phyloP scores from a whole-genome alignment of 2,888 invertebrate species.

The Magallana nippona region DNA sequence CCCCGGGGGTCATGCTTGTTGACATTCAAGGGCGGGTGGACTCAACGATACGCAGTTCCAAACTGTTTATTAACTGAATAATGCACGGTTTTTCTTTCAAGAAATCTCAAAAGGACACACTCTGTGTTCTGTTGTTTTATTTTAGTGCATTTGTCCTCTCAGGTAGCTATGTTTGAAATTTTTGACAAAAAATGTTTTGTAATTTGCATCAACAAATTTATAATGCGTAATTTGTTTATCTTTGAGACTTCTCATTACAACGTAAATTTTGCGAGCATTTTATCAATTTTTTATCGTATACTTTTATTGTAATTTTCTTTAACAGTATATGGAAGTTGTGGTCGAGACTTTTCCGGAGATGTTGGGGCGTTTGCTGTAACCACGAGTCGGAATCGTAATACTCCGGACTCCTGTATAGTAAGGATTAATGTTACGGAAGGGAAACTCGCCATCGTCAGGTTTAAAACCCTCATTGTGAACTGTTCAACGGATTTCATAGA shows the following conservation, averaged over 20 bases:
- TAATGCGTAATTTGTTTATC: no score
- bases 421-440: constrained; percentile 38
- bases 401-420: constrained; percentile 33
- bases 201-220: no score
- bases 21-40: neutral
- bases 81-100: neutral
- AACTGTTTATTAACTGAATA: neutral
- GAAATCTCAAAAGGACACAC: no score
- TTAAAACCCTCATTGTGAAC: constrained; percentile 28
- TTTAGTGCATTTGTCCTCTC: neutral
- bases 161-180: neutral
- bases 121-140: neutral
- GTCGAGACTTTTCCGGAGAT: constrained; percentile 3
- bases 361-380: constrained; percentile 30
- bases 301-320: neutral
- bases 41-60: neutral
- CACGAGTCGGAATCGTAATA: neutral
- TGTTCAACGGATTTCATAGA: constrained; percentile 36
- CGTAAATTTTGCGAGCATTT: neutral
- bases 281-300: neutral
- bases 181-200: no score
- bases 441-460: constrained; percentile 34
- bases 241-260: no score
- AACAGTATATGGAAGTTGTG: constrained; percentile 31
- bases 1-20: neutral